phyloP scores from a whole-genome alignment of 2,888 invertebrate genomes.

The Lamellibrachia satsuma region DNA sequence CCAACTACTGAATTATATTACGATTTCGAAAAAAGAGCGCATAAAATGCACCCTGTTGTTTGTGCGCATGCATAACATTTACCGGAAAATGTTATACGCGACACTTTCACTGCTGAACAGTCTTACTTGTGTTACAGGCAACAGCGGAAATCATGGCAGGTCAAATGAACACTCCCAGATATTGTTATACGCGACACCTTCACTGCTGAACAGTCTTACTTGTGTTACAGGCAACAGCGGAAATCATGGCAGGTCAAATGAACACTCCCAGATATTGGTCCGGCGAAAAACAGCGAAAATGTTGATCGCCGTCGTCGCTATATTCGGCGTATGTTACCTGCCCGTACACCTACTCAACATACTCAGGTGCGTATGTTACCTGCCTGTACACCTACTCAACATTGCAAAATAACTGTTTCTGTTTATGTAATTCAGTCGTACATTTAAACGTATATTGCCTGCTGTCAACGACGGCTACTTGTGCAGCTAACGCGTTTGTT shows the following conservation, averaged over 20 bases:
- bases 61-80: no score
- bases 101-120: not conserved
- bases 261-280: conserved; percentile 38
- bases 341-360: conserved; percentile 87
- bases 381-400: conserved; percentile 86
- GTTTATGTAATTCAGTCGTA: no score
- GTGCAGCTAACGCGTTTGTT: no score
- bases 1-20: no score
- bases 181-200: no score
- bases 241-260: not conserved
- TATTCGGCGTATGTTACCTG: conserved; percentile 91
- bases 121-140: not conserved
- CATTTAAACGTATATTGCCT: no score
- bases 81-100: no score
- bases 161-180: conserved; percentile 22
- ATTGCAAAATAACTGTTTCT: conserved; percentile 62
- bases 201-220: not conserved
- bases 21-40: no score
- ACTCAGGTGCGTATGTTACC: conserved; percentile 79
- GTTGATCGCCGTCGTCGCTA: conserved; percentile 88
- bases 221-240: not conserved
- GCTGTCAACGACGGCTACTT: no score
- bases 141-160: not conserved
- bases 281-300: conserved; percentile 88
- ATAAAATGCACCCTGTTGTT: no score